Base-by-base conservation (phyloP, 2,888 invertebrate genomes). In the Dasypogon diadema region DNA sequence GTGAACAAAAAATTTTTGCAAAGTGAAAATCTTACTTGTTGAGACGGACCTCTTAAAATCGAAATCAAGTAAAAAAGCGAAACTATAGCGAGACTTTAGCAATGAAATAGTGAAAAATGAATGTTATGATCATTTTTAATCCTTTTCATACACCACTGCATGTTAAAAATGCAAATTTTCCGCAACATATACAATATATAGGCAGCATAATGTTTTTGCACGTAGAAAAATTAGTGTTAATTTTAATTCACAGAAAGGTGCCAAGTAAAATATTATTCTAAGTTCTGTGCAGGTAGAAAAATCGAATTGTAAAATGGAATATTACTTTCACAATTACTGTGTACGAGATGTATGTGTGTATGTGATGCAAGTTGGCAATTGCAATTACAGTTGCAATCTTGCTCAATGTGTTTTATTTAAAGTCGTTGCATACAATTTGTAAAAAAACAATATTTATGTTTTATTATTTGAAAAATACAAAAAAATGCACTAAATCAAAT, bases 401-500 rank as follows among this genome's bases (percentile, higher is more conserved):
- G 21, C 54, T 54, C 14, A 70, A 56, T n/a, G 24, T 70, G 54
- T 54, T 70, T 70, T 18, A 8, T 70, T 70, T 70, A 46, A 34
- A 68, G 48, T n/a, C 18, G 37, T 54, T 54, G 54, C 54, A 30
- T 30, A 70, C 51, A 70, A 22, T 70, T 70, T 70, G 30, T 70
- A 70, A 73, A 58, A 56, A 21, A 21, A 6, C 12, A 5, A 2
- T 30, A 34, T 21, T 34, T 54, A 51, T 34, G 54, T 70, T 34
- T 34, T 51, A 46, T 70, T 70, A 70, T 70, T 70, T 70, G 16
- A 30, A 54, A 70, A 34, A 46, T 46, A 54, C 24, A 54, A 72
- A 54, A 72, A 56, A 56, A 73, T 73, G 73, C 73, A 73, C 73
- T 73, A 54, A 73, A 73, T 73, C 73, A 73, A 73, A 73, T 73